A percentile compares a stretch with the other conserved stretches of the same genome.
These are phyloP conservation scores for Neria commutata DNA, from an alignment of 2,888 invertebrate genomes.

Conservation along the genomic window DNA sequence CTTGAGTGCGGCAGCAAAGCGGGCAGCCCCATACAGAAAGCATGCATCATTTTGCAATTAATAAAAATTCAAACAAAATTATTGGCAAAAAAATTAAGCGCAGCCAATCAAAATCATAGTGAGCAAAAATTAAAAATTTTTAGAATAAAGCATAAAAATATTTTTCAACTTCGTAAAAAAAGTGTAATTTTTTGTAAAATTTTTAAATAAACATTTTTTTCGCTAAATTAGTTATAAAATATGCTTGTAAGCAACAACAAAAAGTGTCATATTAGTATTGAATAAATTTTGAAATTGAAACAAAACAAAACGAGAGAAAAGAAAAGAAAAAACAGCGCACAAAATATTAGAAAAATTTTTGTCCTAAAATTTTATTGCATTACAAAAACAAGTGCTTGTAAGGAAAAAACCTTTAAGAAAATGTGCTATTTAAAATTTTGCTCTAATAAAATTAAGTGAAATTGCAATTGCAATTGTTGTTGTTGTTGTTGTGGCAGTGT, in stretches of 20 bases:
- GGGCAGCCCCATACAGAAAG: not conserved
- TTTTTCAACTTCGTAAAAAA: conserved; percentile 18
- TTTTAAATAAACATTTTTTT: conserved; percentile 38
- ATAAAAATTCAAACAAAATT: conserved; percentile 16
- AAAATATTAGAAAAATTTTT: conserved; percentile 15
- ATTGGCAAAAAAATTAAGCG: too few relatives aligned
- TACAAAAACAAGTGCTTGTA: too few relatives aligned
- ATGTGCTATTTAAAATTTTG: too few relatives aligned
- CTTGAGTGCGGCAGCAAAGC: too few relatives aligned
- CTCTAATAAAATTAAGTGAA: conserved; percentile 10
- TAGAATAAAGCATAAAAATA: conserved; percentile 15
- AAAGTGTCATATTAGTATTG: too few relatives aligned
- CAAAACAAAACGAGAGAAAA: too few relatives aligned
- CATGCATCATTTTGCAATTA: too few relatives aligned
- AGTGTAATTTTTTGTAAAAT: conserved; percentile 42
- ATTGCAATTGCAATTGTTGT: conserved; percentile 19
- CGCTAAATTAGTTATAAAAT: too few relatives aligned
- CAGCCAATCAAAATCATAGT: too few relatives aligned
- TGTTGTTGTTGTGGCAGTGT: too few relatives aligned
- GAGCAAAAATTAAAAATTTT: conserved; percentile 17
- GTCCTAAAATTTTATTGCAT: not conserved
- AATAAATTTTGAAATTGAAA: not conserved
- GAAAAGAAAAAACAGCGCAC: conserved; percentile 19
- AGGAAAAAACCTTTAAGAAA: too few relatives aligned
- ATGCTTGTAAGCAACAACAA: too few relatives aligned